These are phyloP conservation scores for Leptopilina syphax DNA, from an alignment of 2,888 invertebrate species.

Conservation along the genomic window DNA sequence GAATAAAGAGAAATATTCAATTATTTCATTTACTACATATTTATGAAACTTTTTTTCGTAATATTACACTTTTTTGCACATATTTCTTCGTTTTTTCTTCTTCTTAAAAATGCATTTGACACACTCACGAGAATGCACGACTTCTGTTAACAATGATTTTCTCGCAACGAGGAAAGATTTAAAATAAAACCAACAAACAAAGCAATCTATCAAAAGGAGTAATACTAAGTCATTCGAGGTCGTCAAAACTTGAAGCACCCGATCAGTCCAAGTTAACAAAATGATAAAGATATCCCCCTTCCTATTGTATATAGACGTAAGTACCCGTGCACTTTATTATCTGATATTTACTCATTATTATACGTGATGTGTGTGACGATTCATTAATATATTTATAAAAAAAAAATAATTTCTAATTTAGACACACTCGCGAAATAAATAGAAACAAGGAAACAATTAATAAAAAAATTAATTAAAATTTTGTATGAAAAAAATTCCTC, in stretches of 20 bases:
- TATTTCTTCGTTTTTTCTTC: not conserved
- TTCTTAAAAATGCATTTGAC: not conserved
- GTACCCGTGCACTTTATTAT: conserved; percentile 15
- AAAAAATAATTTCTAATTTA: not conserved
- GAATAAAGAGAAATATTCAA: no score
- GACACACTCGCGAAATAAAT: no score
- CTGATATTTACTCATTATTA: conserved; percentile 3
- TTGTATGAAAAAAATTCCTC: no score
- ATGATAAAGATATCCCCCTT: conserved; percentile 27
- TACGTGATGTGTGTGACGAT: not conserved
- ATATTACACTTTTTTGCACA: conserved; percentile 3
- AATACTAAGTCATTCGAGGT: conserved; percentile 12
- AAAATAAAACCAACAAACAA: conserved; percentile 7
- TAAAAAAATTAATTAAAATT: no score
- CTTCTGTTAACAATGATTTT: conserved; percentile 3
- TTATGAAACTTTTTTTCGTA: not conserved
- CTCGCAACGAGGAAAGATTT: not conserved
- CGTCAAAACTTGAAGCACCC: conserved; percentile 22
- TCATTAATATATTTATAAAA: not conserved
- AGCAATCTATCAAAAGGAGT: conserved; percentile 4
- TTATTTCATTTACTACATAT: no score
- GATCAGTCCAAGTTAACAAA: conserved; percentile 10
- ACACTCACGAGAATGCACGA: not conserved
- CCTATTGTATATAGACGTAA: not conserved
- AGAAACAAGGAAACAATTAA: no score